A percentile compares a stretch with the other conserved stretches of the same genome.
These are phyloP conservation scores for Meliscaeva auricollis DNA, from an alignment of 2,888 invertebrate species.

Conservation along the genomic window DNA sequence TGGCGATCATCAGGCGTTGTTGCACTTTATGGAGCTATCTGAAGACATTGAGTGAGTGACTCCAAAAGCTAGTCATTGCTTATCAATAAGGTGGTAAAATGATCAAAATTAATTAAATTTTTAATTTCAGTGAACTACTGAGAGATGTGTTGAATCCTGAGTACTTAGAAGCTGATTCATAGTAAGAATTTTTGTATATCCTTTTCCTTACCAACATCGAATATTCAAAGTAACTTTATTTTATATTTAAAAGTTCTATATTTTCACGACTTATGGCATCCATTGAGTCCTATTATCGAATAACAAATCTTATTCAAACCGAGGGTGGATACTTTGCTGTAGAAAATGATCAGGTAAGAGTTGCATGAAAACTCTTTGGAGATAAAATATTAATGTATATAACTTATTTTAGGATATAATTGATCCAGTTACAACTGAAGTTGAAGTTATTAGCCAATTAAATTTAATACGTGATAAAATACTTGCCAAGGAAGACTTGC, in stretches of 20 bases:
- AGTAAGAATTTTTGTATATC: slow-evolving; percentile 86
- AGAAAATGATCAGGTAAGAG: slow-evolving; percentile 76
- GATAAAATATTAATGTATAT: background rate
- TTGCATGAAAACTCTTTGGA: background rate
- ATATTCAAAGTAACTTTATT: background rate
- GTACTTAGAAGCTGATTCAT: slow-evolving; percentile 91
- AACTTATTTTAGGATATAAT: slow-evolving; percentile 42
- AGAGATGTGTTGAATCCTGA: slow-evolving; percentile 88
- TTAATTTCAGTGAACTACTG: slow-evolving; percentile 87
- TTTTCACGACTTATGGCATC: slow-evolving; percentile 88
- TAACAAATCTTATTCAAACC: slow-evolving; percentile 85
- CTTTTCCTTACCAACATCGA: slow-evolving; percentile 12
- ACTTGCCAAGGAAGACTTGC: slow-evolving; percentile 87
- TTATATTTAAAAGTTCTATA: slow-evolving; percentile 85
- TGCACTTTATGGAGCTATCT: slow-evolving; percentile 86
- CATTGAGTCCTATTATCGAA: slow-evolving; percentile 87
- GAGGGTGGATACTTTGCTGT: slow-evolving; percentile 85
- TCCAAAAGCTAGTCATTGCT: background rate
- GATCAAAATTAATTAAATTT: no score
- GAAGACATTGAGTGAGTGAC: slow-evolving; percentile 80
- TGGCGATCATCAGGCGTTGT: slow-evolving; percentile 89
- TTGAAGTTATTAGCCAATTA: slow-evolving; percentile 87
- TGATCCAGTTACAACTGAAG: slow-evolving; percentile 80
- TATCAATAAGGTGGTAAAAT: no score
- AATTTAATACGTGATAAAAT: slow-evolving; percentile 87